phyloP scores from a whole-genome alignment of 1,140 invertebrate genomes.

The Capitella teleta region DNA sequence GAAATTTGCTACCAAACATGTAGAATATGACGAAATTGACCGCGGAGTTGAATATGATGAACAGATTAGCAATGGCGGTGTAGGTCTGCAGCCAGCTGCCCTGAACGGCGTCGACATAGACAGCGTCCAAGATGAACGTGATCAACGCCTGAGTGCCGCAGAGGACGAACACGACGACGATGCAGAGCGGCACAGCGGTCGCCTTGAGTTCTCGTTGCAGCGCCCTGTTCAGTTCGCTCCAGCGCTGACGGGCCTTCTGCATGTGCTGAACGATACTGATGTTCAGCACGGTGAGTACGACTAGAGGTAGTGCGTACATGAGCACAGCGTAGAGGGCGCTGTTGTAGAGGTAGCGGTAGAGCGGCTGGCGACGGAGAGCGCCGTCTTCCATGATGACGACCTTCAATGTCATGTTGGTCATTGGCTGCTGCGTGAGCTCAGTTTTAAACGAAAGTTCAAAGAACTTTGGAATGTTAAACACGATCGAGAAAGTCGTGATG shows the following conservation, averaged over 20 bases:
- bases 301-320: conserved; percentile 1
- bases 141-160: conserved; percentile 5
- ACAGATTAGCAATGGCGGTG: conserved; percentile 1
- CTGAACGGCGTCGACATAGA: background rate
- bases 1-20: conserved; percentile 4
- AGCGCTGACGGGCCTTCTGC: background rate
- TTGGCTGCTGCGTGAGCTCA: background rate
- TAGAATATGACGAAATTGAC: conserved; percentile 7
- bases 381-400: background rate
- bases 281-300: background rate
- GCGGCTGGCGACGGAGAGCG: background rate
- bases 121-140: conserved; percentile 1
- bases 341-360: conserved; percentile 7
- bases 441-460: conserved; percentile 3
- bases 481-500: background rate
- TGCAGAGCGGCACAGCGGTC: conserved; percentile 3
- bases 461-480: conserved; percentile 7
- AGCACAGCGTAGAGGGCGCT: background rate
- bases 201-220: conserved; percentile 1
- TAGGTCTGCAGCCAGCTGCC: background rate
- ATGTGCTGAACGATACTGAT: conserved; percentile 1
- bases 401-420: background rate
- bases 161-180: conserved; percentile 3
- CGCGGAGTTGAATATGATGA: conserved; percentile 4
- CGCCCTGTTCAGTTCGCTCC: background rate